These are phyloP conservation scores for Laupala kohalensis DNA, from an alignment of 1,140 invertebrate species.

Conservation along the genomic window DNA sequence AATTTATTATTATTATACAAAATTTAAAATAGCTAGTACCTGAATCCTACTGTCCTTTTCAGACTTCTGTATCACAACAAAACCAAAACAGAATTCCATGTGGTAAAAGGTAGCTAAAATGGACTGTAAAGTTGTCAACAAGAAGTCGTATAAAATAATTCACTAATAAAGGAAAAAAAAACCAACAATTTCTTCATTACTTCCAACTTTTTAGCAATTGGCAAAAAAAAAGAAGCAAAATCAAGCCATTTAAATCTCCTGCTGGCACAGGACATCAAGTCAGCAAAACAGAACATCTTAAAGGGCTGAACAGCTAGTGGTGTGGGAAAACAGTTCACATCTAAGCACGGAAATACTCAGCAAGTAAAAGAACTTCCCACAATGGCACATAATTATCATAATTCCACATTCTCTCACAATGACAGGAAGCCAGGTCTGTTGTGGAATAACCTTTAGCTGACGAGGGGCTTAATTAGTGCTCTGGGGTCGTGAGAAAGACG, in stretches of 20 bases:
- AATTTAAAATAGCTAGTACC: no score
- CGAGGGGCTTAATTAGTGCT: slow-evolving; percentile 14
- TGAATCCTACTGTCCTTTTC: no score
- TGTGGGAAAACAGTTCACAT: slow-evolving; percentile 7
- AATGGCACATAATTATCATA: slow-evolving; percentile 15
- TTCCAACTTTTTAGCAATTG: no score
- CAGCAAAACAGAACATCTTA: not conserved
- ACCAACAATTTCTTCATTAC: no score
- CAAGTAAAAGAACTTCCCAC: slow-evolving; percentile 8
- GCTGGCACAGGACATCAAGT: not conserved
- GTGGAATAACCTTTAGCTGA: slow-evolving; percentile 13
- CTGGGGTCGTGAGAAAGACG: slow-evolving; percentile 7
- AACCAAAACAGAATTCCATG: no score
- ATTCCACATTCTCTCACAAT: slow-evolving; percentile 16
- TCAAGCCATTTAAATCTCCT: not conserved
- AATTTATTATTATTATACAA: no score
- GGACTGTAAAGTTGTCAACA: no score
- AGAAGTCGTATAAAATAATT: no score
- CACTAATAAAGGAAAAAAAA: no score
- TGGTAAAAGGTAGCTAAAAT: no score
- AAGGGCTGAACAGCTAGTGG: not conserved
- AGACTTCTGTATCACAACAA: no score
- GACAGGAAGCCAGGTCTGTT: slow-evolving; percentile 15
- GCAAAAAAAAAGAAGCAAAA: not conserved
- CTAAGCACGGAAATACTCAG: slow-evolving; percentile 13